Evolutionary conservation across 2,888 invertebrate species (phyloP).

Genomic region (Synanthedon myopaeformis): DNA sequence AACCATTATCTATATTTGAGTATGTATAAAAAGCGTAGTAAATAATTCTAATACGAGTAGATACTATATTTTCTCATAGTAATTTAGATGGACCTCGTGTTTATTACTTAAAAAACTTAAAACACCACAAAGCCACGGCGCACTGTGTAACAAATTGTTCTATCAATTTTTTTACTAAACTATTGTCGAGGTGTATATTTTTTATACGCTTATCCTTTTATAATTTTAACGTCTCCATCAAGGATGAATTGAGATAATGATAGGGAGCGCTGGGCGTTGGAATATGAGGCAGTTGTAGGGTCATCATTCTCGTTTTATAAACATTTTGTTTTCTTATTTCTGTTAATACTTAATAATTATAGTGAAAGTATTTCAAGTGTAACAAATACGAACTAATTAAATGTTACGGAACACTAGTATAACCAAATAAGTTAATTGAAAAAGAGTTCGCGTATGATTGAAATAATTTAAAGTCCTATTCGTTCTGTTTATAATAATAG

Average conservation of each 20-base stretch:
- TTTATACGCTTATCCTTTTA: slow-evolving; percentile 15
- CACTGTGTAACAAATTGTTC: slow-evolving; percentile 15
- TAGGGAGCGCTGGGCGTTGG: slow-evolving; percentile 11
- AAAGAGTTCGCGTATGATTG: background rate
- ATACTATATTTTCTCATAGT: too few species aligned
- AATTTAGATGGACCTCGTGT: background rate
- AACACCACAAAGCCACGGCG: slow-evolving; percentile 8
- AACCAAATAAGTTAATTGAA: background rate
- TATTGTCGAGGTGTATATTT: slow-evolving; percentile 13
- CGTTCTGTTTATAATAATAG: too few species aligned
- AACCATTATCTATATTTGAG: too few species aligned
- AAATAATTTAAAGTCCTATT: too few species aligned
- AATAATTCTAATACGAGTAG: too few species aligned
- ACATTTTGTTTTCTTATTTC: too few species aligned
- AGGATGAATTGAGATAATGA: slow-evolving; percentile 46
- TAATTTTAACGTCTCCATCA: slow-evolving; percentile 40
- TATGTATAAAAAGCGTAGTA: too few species aligned
- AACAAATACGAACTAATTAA: background rate
- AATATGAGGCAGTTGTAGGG: too few species aligned
- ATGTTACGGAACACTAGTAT: background rate
- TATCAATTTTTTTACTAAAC: slow-evolving; percentile 16
- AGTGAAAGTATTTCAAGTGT: background rate
- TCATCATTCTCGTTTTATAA: too few species aligned
- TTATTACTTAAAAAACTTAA: background rate
- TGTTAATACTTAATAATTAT: background rate